Evolutionary conservation across 2,113 vertebrate genomes (phyloP).

Genomic region (Nematolebias whitei): DNA sequence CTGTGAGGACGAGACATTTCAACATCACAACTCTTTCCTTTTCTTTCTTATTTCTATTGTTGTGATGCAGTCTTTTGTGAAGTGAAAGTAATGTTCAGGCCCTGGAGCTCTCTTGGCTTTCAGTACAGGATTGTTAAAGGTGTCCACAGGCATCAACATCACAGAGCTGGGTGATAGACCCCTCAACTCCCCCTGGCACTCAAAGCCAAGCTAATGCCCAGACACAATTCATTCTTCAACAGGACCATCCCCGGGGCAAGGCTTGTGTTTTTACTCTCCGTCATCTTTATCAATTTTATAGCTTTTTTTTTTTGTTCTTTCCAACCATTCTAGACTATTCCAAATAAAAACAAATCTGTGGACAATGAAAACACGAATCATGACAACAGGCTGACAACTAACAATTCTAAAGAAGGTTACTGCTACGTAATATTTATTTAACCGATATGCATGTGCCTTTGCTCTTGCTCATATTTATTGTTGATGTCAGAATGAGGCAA

Average conservation of each 20-base stretch:
- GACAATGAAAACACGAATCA: background rate
- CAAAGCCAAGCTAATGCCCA: constrained; percentile 34
- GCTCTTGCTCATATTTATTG: background rate
- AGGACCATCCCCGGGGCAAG: constrained; percentile 32
- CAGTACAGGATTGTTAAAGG: constrained; percentile 49
- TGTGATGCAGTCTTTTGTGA: constrained; percentile 60
- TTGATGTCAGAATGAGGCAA: background rate
- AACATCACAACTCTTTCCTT: constrained; percentile 42
- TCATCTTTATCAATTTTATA: constrained; percentile 1
- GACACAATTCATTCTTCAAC: constrained; percentile 34
- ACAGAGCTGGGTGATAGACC: constrained; percentile 50
- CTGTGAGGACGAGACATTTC: constrained; percentile 59
- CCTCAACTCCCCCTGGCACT: constrained; percentile 40
- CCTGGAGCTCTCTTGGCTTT: constrained; percentile 61
- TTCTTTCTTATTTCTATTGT: constrained; percentile 63
- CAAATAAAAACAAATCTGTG: background rate
- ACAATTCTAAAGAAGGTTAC: background rate
- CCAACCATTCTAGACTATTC: background rate
- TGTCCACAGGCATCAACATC: constrained; percentile 73
- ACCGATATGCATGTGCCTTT: background rate
- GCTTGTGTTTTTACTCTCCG: constrained; percentile 11
- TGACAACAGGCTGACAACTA: background rate
- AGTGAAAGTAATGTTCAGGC: constrained; percentile 70
- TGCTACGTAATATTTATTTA: background rate
- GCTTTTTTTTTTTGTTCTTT: background rate